phyloP scores from a whole-genome alignment of 1,140 invertebrate species.

The Drosophila nasuta region DNA sequence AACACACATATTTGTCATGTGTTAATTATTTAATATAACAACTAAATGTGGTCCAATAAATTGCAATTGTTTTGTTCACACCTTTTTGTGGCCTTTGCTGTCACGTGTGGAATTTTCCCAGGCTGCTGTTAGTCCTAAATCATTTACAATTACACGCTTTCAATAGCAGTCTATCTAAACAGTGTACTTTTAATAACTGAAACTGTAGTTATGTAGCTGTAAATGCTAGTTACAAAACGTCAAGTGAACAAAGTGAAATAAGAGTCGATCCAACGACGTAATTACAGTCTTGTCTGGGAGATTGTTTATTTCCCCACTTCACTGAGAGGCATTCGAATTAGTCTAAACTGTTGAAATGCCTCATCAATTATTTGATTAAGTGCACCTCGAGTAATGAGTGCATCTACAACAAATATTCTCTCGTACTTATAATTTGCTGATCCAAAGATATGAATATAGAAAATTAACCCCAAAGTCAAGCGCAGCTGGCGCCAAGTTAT shows the following conservation, averaged over 20 bases:
- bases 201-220: neutral
- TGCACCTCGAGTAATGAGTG: conserved; percentile 16
- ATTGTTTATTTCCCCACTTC: conserved; percentile 11
- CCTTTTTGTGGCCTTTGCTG: neutral
- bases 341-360: conserved; percentile 21
- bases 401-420: conserved; percentile 16
- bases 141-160: neutral
- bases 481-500: conserved; percentile 19
- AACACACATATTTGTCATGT: too few species aligned
- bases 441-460: conserved; percentile 20
- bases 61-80: neutral
- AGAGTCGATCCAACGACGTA: neutral
- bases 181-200: conserved; percentile 9
- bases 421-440: conserved; percentile 15
- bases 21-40: too few species aligned
- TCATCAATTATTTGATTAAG: conserved; percentile 24
- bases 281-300: conserved; percentile 1
- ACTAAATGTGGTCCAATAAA: too few species aligned
- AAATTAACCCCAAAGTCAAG: conserved; percentile 10
- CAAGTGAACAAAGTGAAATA: conserved; percentile 2
- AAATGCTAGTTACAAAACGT: neutral
- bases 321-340: conserved; percentile 6
- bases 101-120: neutral
- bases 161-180: neutral
- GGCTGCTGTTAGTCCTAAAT: too few species aligned